These are phyloP conservation scores for Diarsia rubi DNA, from an alignment of 2,888 invertebrate species.

Conservation along the genomic window DNA sequence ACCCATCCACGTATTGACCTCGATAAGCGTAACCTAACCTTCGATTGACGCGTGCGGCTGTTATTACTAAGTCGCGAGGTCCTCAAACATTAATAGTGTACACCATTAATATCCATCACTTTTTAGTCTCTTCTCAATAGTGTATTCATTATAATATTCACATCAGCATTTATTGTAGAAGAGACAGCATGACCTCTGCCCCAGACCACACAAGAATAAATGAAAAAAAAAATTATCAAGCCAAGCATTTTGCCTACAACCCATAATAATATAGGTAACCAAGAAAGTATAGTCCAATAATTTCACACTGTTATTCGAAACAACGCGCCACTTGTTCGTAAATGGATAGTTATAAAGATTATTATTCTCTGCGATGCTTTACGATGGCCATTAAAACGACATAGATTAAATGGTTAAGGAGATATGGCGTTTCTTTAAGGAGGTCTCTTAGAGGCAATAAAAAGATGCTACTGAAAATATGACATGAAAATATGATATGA, in stretches of 20 bases:
- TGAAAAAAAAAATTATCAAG: constrained; percentile 6
- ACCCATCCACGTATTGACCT: not conserved
- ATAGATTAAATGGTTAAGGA: constrained; percentile 34
- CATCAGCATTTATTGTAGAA: constrained; percentile 13
- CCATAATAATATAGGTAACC: constrained; percentile 18
- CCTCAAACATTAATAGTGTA: not conserved
- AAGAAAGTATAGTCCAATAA: constrained; percentile 37
- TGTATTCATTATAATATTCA: not conserved
- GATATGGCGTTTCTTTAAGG: constrained; percentile 17
- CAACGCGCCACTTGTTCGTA: constrained; percentile 25
- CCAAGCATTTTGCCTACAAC: constrained; percentile 16
- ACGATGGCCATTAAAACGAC: constrained; percentile 40
- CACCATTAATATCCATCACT: too few species aligned
- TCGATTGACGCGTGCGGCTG: not conserved
- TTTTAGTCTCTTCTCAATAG: constrained; percentile 6
- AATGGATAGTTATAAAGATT: constrained; percentile 52
- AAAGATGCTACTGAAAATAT: not conserved
- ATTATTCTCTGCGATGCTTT: constrained; percentile 48
- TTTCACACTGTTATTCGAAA: constrained; percentile 21
- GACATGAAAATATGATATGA: not conserved
- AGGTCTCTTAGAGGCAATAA: not conserved
- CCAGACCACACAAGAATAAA: constrained; percentile 33
- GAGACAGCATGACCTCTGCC: not conserved
- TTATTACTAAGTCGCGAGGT: not conserved
- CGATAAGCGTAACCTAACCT: not conserved